These are phyloP conservation scores for Zaprionus vittiger DNA, from an alignment of 1,140 invertebrate species.

Conservation along the genomic window DNA sequence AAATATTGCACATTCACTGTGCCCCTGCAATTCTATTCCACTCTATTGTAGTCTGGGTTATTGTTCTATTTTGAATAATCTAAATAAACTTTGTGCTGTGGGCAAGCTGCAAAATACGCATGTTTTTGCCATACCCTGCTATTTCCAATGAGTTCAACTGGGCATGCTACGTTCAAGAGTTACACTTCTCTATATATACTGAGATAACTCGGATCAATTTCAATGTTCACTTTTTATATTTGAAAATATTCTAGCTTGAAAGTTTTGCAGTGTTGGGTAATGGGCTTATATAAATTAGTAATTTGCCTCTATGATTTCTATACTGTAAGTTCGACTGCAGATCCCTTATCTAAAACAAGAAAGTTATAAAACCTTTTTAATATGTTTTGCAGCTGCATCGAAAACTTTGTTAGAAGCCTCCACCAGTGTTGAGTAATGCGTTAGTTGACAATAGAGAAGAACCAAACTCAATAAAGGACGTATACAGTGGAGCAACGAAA, in stretches of 20 bases:
- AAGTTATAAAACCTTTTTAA: not conserved
- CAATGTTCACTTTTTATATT: not conserved
- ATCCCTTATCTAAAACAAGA: no score
- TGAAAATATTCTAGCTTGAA: not conserved
- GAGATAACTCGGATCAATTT: not conserved
- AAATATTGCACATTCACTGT: not conserved
- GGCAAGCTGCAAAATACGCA: conserved; percentile 2
- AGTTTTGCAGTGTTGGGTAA: not conserved
- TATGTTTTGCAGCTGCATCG: not conserved
- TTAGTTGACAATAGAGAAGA: not conserved
- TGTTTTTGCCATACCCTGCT: not conserved
- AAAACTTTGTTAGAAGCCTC: not conserved
- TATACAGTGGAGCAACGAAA: conserved; percentile 13
- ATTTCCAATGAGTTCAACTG: not conserved
- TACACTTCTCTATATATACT: no score
- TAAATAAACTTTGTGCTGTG: not conserved
- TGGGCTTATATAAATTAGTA: no score
- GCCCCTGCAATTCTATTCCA: not conserved
- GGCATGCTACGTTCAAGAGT: not conserved
- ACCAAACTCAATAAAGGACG: conserved; percentile 42
- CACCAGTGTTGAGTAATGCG: not conserved
- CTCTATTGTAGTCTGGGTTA: conserved; percentile 5
- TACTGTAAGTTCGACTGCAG: no score
- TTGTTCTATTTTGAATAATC: conserved; percentile 6
- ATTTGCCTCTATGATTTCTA: no score